phyloP scores from a whole-genome alignment of 2,797 vertebrate species.

The Menidia menidia region DNA sequence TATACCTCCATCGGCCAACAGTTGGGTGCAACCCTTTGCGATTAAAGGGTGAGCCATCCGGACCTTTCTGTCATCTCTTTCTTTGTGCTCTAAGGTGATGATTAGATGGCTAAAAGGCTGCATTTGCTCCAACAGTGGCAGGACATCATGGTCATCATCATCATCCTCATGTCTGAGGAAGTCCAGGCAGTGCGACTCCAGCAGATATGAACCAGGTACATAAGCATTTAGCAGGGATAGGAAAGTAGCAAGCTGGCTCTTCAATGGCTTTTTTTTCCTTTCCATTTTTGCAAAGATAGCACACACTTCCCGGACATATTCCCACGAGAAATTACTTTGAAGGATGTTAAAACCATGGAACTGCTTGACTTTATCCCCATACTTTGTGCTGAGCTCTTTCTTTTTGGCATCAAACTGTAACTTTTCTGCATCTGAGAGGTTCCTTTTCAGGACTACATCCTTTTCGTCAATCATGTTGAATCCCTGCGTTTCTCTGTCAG shows the following conservation, averaged over 20 bases:
- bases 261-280: neutral
- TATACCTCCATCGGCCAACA: neutral
- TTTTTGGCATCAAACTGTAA: constrained; percentile 21
- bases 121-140: constrained; percentile 10
- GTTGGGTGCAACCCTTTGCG: constrained; percentile 13
- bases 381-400: neutral
- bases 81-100: constrained; percentile 8
- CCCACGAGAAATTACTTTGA: constrained; percentile 32
- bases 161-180: constrained; percentile 1
- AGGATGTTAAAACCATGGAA: constrained; percentile 60
- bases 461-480: neutral
- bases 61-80: constrained; percentile 10
- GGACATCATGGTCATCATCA: too few relatives aligned
- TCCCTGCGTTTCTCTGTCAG: neutral
- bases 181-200: constrained; percentile 36
- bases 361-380: neutral
- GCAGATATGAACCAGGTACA: constrained; percentile 48
- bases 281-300: neutral
- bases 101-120: constrained; percentile 32
- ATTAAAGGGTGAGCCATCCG: constrained; percentile 42
- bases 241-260: constrained; percentile 33
- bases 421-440: constrained; percentile 24
- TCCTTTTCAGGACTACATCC: neutral
- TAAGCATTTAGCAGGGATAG: constrained; percentile 45
- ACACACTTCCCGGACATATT: constrained; percentile 12